Percentiles rank a stretch among this genome's conserved stretches.
These are phyloP conservation scores for Archilochus colubris DNA, from an alignment of 2,113 vertebrate species.

Conservation along the genomic window DNA sequence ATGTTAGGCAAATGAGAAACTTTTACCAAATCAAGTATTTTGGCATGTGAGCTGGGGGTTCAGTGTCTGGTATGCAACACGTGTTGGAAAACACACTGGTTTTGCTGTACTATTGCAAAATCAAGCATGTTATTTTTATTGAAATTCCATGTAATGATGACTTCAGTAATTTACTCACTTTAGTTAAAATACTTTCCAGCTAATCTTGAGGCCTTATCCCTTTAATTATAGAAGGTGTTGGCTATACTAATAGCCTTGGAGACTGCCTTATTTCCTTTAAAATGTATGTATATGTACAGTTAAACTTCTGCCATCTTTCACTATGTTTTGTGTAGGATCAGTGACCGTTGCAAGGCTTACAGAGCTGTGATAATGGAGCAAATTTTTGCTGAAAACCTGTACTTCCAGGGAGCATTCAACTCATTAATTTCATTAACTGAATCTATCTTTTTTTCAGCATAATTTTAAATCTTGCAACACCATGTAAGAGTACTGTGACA, in stretches of 20 bases:
- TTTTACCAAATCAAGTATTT: neutral
- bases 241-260: constrained; percentile 58
- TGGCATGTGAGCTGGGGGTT: neutral
- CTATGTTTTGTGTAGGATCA: constrained; percentile 41
- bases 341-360: constrained; percentile 60
- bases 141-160: constrained; percentile 24
- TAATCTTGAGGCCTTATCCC: constrained; percentile 67
- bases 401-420: constrained; percentile 62
- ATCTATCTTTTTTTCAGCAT: constrained; percentile 27
- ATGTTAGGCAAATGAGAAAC: neutral
- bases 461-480: constrained; percentile 9
- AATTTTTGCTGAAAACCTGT: constrained; percentile 55
- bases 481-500: neutral
- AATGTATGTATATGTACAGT: constrained; percentile 68
- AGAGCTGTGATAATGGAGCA: constrained; percentile 62
- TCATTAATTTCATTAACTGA: constrained; percentile 70
- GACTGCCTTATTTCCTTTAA: constrained; percentile 66
- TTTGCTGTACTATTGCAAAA: neutral
- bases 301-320: constrained; percentile 60
- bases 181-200: constrained; percentile 68
- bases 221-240: constrained; percentile 63
- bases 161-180: constrained; percentile 65
- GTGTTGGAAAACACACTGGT: neutral
- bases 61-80: neutral
- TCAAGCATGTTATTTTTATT: constrained; percentile 46